Base-by-base conservation (phyloP, 2,113 vertebrate genomes). In the Desmodus rotundus region DNA sequence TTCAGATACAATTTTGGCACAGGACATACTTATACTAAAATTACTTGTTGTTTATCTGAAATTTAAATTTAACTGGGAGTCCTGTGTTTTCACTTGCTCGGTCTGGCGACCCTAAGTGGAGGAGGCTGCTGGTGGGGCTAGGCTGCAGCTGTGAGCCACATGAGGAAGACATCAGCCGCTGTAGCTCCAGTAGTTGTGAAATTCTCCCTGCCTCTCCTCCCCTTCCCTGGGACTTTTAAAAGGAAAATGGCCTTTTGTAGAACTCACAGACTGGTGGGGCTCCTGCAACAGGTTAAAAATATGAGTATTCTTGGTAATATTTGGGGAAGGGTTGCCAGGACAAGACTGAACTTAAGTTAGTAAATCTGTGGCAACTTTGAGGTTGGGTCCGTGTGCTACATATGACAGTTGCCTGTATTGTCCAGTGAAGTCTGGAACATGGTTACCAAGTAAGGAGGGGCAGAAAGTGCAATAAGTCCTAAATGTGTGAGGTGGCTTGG, bases 51-150 rank as follows among this genome's bases (percentile, higher is more conserved):
- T 84, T 74, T 68, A 77, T 85, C 13, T 24, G 28, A 94, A 84
- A 38, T 45, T 45, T 50, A 94, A 22, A 58, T 50, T 45, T 47
- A 68, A 33, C 70, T 77, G 41, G 15, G 12, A 3, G 19, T 24
- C 41, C 38, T 84, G 31, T 89, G 13, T 56, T 77, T 82, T 56
- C 11, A 50, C 68, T 76, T 77, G 80, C n/a, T 94, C 58, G 26
- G 3, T 94, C 70, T 85, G 41, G 33, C 33, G 3, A 20, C 50
- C 8, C 50, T 58, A 16, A 50, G 61, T n/a, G 0, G 80, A 58
- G 38, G 61, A 85, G 50, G 56, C n/a, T 36, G 0, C 2, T 7
- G 4, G 41, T 19, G 50, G 50, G 47, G 70, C 43, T 2, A 24
- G 47, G 87, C 31, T 22, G 26, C 26, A 50, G 7, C 10, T 2